A percentile compares a stretch with the other conserved stretches of the same genome.
phyloP scores from a whole-genome alignment of 2,797 vertebrate species.

The Sebastes minor region DNA sequence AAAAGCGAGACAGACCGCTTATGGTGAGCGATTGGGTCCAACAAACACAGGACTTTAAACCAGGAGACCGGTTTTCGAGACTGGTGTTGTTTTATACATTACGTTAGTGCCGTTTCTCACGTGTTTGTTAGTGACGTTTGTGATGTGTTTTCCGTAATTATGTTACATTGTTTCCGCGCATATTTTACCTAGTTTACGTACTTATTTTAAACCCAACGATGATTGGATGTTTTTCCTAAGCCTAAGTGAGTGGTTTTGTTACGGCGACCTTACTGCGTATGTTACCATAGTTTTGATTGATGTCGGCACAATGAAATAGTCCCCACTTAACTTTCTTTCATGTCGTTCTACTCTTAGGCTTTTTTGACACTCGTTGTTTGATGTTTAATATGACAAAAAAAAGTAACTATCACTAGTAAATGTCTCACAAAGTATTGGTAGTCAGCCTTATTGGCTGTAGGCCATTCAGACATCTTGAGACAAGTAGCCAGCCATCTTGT shows the following conservation, averaged over 20 bases:
- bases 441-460: too few species aligned
- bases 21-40: too few species aligned
- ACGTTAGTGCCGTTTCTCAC: too few species aligned
- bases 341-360: background rate
- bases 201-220: background rate
- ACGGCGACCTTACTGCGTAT: too few species aligned
- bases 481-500: too few species aligned
- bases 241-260: background rate
- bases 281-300: background rate
- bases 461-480: too few species aligned
- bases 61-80: too few species aligned
- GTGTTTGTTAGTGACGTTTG: too few species aligned
- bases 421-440: background rate
- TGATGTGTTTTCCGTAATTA: background rate
- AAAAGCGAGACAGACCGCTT: background rate
- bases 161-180: background rate
- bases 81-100: too few species aligned
- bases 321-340: background rate
- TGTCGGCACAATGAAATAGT: background rate
- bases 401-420: background rate
- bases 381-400: background rate
- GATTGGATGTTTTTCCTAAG: background rate
- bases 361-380: background rate
- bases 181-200: background rate
- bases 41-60: too few species aligned